These are phyloP conservation scores for Dynastes tityus DNA, from an alignment of 2,888 invertebrate genomes.

Conservation along the genomic window DNA sequence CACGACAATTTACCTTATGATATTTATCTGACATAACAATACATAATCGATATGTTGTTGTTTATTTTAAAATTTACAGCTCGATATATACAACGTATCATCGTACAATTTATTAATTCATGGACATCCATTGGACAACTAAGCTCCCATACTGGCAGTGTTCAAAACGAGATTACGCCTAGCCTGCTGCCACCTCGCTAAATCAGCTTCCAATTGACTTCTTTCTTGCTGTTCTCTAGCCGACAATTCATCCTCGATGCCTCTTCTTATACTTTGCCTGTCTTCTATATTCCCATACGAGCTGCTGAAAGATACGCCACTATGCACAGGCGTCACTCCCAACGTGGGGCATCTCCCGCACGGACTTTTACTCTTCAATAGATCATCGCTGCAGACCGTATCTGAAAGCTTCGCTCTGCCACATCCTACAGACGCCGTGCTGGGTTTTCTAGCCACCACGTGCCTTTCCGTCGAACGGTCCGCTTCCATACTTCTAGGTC, in stretches of 20 bases:
- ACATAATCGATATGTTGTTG: no score
- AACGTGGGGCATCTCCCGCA: constrained; percentile 23
- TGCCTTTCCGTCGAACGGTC: neutral
- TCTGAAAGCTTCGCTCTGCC: neutral
- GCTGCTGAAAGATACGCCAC: constrained; percentile 31
- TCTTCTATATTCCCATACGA: neutral
- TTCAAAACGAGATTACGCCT: constrained; percentile 50
- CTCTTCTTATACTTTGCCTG: constrained; percentile 24
- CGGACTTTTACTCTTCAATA: neutral
- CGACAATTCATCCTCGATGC: constrained; percentile 45
- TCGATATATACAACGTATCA: no score
- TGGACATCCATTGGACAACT: no score
- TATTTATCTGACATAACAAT: no score
- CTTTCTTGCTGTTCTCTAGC: constrained; percentile 50
- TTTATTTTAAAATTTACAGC: no score
- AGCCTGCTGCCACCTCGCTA: constrained; percentile 52
- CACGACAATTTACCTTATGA: no score
- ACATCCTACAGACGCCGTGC: neutral
- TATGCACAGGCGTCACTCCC: constrained; percentile 40
- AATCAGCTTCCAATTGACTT: constrained; percentile 44
- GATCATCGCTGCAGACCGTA: constrained; percentile 3
- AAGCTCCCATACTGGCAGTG: constrained; percentile 39
- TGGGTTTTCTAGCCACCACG: neutral
- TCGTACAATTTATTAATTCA: no score
- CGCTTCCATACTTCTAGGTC: neutral